Evolutionary conservation across 2,797 vertebrate species (phyloP).

Genomic region (Protonibea diacanthus): DNA sequence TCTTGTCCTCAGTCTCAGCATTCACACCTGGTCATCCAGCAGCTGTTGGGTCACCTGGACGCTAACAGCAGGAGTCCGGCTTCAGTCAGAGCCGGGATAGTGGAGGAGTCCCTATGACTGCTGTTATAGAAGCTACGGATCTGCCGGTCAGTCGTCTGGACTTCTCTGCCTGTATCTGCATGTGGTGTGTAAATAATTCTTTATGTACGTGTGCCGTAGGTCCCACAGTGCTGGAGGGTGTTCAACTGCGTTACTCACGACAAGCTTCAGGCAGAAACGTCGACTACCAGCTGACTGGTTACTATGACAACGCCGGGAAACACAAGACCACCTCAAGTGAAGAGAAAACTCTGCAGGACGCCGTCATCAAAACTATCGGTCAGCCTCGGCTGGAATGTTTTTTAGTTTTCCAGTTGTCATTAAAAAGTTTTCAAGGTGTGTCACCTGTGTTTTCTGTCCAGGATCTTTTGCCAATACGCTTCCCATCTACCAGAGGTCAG

Average conservation of each 20-base stretch:
- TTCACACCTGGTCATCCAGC: slow-evolving; percentile 93
- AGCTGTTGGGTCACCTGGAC: slow-evolving; percentile 92
- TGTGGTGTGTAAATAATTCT: not conserved
- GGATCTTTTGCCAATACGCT: slow-evolving; percentile 93
- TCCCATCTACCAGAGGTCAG: slow-evolving; percentile 93
- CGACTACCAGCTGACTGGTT: slow-evolving; percentile 91
- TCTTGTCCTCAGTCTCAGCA: slow-evolving; percentile 87
- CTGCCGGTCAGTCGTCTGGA: slow-evolving; percentile 86
- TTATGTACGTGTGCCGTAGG: slow-evolving; percentile 74
- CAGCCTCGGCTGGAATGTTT: not conserved
- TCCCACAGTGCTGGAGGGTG: slow-evolving; percentile 91
- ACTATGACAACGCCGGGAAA: slow-evolving; percentile 81
- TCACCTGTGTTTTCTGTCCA: slow-evolving; percentile 45
- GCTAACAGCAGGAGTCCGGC: slow-evolving; percentile 90
- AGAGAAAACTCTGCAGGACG: slow-evolving; percentile 92
- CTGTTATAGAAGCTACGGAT: slow-evolving; percentile 90
- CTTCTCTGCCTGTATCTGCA: too few relatives aligned
- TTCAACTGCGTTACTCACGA: slow-evolving; percentile 94
- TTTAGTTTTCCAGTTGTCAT: rapidly evolving
- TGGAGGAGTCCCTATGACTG: too few relatives aligned
- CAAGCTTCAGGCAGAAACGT: slow-evolving; percentile 93
- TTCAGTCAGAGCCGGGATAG: slow-evolving; percentile 89
- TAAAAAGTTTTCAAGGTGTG: rapidly evolving
- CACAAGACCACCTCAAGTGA: slow-evolving; percentile 83
- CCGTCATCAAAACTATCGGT: slow-evolving; percentile 93